Base-by-base conservation (phyloP, 2,113 vertebrate species). In the Austrofundulus limnaeus region DNA sequence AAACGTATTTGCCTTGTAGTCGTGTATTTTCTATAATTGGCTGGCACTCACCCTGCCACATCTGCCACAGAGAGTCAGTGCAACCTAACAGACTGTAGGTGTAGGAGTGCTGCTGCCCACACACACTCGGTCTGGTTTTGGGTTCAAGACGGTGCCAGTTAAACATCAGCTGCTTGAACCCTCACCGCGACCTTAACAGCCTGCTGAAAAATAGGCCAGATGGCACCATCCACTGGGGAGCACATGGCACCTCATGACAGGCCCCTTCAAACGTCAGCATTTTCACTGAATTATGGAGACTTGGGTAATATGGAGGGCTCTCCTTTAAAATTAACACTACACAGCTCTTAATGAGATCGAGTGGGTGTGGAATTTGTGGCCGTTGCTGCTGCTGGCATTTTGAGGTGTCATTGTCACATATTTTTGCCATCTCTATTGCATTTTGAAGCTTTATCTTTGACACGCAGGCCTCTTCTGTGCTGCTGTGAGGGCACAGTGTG, bases 381-480 rank as follows among this genome's bases (percentile, higher is more conserved):
- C 7, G 31, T 24, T 2, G n/a, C 47, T 55, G 47, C 45, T 47
- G 66, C 39, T 42, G 50, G 75, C 52, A 50, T 81, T 66, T 59
- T 20, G 20, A 21, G 54, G 43, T 54, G 52, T 54, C 51, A 46
- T 75, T 71, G 62, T 67, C 17, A 28, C 45, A 16, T 73, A 79
- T 82, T 83, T 86, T 56, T 84, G 51, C 61, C 72, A 67, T 87
- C 77, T 87, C 63, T 69, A 70, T 83, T 72, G 65, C 80, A 49
- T 79, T 77, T 64, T 52, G 41, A 43, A 68, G 77, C 72, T 87
- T 90, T 90, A 90, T 90, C 87, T 85, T 84, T 19, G 52, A 43
- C 72, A 37, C 49, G 15, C 89, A 89, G 88, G 70, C 84, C 61
- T 62, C 58, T 11, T 72, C 63, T 62, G 48, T 2, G 66, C 57